Base-by-base conservation (phyloP, 2,888 invertebrate species). In the Alcis repandata region DNA sequence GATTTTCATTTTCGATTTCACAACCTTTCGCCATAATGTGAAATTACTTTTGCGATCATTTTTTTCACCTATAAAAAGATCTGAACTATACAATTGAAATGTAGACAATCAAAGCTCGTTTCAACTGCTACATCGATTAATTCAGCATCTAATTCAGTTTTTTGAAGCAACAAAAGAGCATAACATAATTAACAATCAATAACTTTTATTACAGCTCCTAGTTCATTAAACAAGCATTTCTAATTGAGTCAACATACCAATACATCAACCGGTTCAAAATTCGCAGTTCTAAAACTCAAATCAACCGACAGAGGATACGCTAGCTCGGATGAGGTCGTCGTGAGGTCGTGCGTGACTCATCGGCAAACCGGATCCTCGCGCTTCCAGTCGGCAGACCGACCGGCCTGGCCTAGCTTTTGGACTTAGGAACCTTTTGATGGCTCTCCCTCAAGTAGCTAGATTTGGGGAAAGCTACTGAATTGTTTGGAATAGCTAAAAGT, bases 291-390 rank as follows among this genome's bases (percentile, higher is more conserved):
- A 49, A 33, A 49, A 49, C 27, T 27, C 27, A 27, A 27, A 27
- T 27, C 27, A 6, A 4, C 11, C 20, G 15, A 9, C 41, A 40
- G 79, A 81, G 78, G 77, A 82, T 78, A 72, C 76, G 77, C 46
- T 53, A 74, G 79, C 78, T 70, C 71, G 59, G 72, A 71, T 73
- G 85, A 89, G 90, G 90, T 90, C 89, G 87, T 10, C 38, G 76
- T 76, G 84, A 90, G 91, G 90, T 90, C 88, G 87, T 67, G 59
- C 68, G 62, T 90, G 90, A 91, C 74, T 90, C 91, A 91, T 79
- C 79, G 72, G 76, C 74, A 76, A 91, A 91, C 91, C 91, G 91
- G 91, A 89, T 90, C 76, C 79, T 32, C 57, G 57, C 52, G 62
- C 72, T 60, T 69, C 72, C 73, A 72, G 9, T 40, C 59, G n/a